These are phyloP conservation scores for Callimorpha dominula DNA, from an alignment of 2,888 invertebrate genomes.

Conservation along the genomic window DNA sequence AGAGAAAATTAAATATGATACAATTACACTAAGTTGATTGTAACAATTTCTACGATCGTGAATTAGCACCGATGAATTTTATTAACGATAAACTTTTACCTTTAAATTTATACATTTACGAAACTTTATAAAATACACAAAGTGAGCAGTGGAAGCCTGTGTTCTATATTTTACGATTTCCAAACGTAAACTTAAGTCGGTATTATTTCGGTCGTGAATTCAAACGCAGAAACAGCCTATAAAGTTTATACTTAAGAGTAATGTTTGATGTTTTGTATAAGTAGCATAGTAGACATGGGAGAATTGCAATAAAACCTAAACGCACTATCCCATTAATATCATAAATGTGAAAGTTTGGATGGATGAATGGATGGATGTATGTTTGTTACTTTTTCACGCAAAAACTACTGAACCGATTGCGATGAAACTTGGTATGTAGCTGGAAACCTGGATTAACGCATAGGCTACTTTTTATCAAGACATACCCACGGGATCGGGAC, in stretches of 20 bases:
- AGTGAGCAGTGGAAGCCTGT: constrained; percentile 41
- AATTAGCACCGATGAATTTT: neutral
- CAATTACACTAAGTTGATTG: neutral
- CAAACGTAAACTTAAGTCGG: constrained; percentile 49
- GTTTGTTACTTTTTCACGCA: too few species aligned
- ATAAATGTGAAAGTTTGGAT: too few species aligned
- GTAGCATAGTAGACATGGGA: constrained; percentile 8
- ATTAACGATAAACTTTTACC: neutral
- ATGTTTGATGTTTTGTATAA: constrained; percentile 38
- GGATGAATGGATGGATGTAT: too few species aligned
- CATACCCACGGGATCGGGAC: too few species aligned
- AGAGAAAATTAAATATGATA: neutral
- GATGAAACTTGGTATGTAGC: too few species aligned
- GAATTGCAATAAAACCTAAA: neutral
- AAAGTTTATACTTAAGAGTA: constrained; percentile 47
- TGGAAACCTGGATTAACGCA: too few species aligned
- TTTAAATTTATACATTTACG: constrained; percentile 18
- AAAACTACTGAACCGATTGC: too few species aligned
- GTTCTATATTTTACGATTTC: constrained; percentile 51
- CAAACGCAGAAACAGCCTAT: constrained; percentile 54
- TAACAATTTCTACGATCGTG: neutral
- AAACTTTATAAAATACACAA: constrained; percentile 29
- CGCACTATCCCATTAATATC: too few species aligned
- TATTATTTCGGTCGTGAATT: constrained; percentile 57
- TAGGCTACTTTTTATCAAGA: too few species aligned